Percentiles rank a stretch among this genome's conserved stretches.
Conservation (phyloP, 64 coral and sea anemone genomes). For the Actinia tenebrosa region DNA sequence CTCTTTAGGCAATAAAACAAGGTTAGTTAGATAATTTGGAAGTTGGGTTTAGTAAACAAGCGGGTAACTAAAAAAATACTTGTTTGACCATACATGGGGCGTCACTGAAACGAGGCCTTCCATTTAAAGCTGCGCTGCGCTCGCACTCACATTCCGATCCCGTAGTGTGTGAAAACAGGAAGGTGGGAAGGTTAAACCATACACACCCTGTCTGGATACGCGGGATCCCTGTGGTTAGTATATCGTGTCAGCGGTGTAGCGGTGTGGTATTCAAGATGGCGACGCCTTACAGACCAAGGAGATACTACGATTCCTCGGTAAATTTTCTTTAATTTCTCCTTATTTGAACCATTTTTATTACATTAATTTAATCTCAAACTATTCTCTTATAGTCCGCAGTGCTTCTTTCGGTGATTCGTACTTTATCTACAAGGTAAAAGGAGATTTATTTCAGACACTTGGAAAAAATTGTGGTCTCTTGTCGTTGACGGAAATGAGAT, state of each 20-base stretch:
- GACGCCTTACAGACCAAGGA: slow-evolving; percentile 18
- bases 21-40: too few relatives aligned
- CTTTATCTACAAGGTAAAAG: slow-evolving; percentile 65
- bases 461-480: background rate
- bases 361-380: background rate
- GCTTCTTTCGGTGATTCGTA: slow-evolving; percentile 71
- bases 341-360: background rate
- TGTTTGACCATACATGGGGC: too few relatives aligned
- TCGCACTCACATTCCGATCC: too few relatives aligned
- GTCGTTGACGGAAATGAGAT: background rate
- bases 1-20: too few relatives aligned
- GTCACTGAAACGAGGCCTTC: too few relatives aligned
- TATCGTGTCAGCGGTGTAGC: background rate
- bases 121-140: too few relatives aligned
- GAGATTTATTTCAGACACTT: background rate
- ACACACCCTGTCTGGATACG: background rate
- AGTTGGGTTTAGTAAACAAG: too few relatives aligned
- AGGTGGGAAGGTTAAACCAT: too few relatives aligned
- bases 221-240: background rate
- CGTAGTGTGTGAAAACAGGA: too few relatives aligned
- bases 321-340: too few relatives aligned
- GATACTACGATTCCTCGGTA: slow-evolving; percentile 22
- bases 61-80: too few relatives aligned
- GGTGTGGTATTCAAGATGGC: slow-evolving; percentile 12
- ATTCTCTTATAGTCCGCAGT: slow-evolving; percentile 47